Percentiles rank a stretch among this genome's conserved stretches.
Evolutionary conservation across 2,113 vertebrate genomes (phyloP).

Genomic region (Ailuropoda melanoleuca): DNA sequence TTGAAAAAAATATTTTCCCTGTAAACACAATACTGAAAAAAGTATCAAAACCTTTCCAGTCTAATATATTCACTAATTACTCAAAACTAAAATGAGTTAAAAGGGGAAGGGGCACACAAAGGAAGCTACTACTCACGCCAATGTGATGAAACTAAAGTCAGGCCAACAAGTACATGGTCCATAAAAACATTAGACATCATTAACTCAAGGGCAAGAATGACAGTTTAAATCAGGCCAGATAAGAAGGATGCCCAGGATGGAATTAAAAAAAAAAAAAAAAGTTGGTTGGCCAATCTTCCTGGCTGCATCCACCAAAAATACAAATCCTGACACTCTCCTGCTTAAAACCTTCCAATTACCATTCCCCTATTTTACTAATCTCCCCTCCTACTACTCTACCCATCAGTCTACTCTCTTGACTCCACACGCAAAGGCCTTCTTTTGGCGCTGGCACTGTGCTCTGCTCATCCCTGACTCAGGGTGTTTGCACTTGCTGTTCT

Average conservation of each 20-base stretch:
- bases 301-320: neutral
- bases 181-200: neutral
- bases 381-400: neutral
- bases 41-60: neutral
- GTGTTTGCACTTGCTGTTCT: neutral
- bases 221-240: neutral
- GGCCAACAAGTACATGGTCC: neutral
- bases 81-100: neutral
- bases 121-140: neutral
- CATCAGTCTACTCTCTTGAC: neutral
- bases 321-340: neutral
- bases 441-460: neutral
- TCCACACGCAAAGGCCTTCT: neutral
- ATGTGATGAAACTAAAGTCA: neutral
- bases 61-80: neutral
- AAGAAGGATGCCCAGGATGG: neutral
- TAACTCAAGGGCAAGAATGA: neutral
- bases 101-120: neutral
- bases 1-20: neutral
- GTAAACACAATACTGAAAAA: slow-evolving; percentile 25
- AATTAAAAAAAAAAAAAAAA: neutral
- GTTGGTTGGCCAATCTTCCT: neutral
- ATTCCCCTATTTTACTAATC: neutral
- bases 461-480: neutral
- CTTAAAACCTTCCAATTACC: neutral